Percentiles rank a stretch among this genome's conserved stretches.
These are phyloP conservation scores for Polietes domitor DNA, from an alignment of 2,888 invertebrate species.

Conservation along the genomic window DNA sequence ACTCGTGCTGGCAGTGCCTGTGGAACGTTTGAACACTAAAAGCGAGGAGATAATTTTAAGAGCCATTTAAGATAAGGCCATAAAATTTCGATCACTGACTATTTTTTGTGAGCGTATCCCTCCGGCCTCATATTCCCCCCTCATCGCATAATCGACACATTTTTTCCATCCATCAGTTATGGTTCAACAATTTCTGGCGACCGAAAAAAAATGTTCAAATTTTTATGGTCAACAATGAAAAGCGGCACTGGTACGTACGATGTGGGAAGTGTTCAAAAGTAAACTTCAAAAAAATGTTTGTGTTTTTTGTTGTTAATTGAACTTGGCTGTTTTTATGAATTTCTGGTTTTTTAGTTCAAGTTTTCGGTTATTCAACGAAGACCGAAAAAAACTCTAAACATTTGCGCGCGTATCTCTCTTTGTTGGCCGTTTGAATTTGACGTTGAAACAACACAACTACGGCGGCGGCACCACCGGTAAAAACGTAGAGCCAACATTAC, in stretches of 20 bases:
- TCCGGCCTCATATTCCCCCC: neutral
- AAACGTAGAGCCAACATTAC: constrained; percentile 56
- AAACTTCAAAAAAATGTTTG: constrained; percentile 41
- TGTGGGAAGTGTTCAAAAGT: constrained; percentile 59
- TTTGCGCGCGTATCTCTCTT: constrained; percentile 40
- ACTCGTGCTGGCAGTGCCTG: too few species aligned
- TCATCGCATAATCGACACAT: neutral
- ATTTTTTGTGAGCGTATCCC: neutral
- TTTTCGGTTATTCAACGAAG: constrained; percentile 35
- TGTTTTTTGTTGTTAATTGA: constrained; percentile 52
- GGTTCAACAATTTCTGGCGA: constrained; percentile 53
- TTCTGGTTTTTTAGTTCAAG: constrained; percentile 56
- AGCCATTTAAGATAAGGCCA: constrained; percentile 48
- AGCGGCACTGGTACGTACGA: constrained; percentile 32
- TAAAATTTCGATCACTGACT: neutral
- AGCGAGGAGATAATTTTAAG: constrained; percentile 39
- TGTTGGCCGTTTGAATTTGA: constrained; percentile 31
- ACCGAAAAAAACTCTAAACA: constrained; percentile 36
- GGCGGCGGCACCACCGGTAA: constrained; percentile 26
- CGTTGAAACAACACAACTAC: constrained; percentile 27
- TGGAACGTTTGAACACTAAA: neutral
- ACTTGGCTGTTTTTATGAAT: constrained; percentile 56
- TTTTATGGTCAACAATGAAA: constrained; percentile 59
- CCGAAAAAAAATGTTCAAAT: constrained; percentile 39
- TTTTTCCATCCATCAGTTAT: constrained; percentile 9